These are phyloP conservation scores for Notarius quadriscutis DNA, from an alignment of 2,113 vertebrate species.

Conservation along the genomic window DNA sequence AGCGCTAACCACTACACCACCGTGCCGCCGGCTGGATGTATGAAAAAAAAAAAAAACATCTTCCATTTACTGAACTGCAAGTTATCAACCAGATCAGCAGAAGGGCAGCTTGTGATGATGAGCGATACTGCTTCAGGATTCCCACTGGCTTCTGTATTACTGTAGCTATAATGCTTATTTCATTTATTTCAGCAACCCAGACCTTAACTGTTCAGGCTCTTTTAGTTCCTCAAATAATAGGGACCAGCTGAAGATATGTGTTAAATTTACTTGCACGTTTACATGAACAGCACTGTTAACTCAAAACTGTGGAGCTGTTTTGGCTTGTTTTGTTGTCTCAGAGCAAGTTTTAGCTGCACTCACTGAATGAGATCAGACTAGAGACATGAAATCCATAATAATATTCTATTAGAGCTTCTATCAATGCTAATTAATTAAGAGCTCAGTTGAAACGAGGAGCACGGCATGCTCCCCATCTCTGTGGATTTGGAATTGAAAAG, in stretches of 20 bases:
- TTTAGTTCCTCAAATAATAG: not conserved
- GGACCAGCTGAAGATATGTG: not conserved
- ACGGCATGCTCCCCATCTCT: conserved; percentile 29
- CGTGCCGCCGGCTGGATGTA: no score
- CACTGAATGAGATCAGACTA: conserved; percentile 12
- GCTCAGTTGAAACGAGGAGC: conserved; percentile 32
- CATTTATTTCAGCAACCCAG: not conserved
- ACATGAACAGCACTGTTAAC: not conserved
- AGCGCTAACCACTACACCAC: no score
- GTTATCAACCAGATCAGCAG: not conserved
- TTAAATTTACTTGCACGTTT: not conserved
- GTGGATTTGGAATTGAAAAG: conserved; percentile 44
- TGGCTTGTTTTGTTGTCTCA: no score
- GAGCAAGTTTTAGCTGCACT: not conserved
- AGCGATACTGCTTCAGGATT: not conserved
- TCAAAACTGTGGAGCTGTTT: not conserved
- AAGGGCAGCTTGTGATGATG: not conserved
- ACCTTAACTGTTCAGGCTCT: not conserved
- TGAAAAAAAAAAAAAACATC: not conserved
- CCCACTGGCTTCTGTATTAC: not conserved
- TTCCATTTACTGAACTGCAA: not conserved
- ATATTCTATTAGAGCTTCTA: conserved; percentile 36
- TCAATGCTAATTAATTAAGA: conserved; percentile 51
- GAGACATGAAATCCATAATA: conserved; percentile 20
- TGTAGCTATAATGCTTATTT: not conserved